Conservation (phyloP, 2,888 invertebrate species). For the Cosmia trapezina region DNA sequence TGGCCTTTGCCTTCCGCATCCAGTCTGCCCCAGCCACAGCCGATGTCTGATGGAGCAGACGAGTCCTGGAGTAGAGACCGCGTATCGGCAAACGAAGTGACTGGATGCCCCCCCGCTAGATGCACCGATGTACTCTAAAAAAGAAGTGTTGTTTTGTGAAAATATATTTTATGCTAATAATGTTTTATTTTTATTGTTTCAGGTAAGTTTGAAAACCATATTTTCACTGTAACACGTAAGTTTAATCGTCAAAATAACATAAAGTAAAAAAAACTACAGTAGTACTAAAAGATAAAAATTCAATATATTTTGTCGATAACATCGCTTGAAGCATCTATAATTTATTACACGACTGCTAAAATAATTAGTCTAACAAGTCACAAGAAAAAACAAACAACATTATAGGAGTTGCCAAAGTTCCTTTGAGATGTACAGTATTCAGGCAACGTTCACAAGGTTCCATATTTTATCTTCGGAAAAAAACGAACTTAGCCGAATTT, state of each 20-base stretch:
- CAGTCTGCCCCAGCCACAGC: no score
- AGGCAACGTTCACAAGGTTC: no score
- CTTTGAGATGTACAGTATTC: no score
- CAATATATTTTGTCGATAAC: not conserved
- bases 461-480: no score
- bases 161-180: not conserved
- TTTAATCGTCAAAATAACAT: not conserved
- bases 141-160: not conserved
- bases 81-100: no score
- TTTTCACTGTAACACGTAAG: slow-evolving; percentile 12
- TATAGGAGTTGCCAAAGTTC: not conserved
- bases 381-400: not conserved
- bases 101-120: no score
- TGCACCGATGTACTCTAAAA: no score
- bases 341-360: not conserved
- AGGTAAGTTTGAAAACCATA: slow-evolving; percentile 37
- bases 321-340: not conserved
- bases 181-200: slow-evolving; percentile 28
- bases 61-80: no score
- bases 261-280: not conserved
- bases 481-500: no score
- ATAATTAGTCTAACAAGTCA: not conserved
- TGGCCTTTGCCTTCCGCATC: no score
- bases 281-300: not conserved
- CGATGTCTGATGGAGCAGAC: no score